Base-by-base conservation (phyloP, 2,888 invertebrate species). In the Habrosyne pyritoides region DNA sequence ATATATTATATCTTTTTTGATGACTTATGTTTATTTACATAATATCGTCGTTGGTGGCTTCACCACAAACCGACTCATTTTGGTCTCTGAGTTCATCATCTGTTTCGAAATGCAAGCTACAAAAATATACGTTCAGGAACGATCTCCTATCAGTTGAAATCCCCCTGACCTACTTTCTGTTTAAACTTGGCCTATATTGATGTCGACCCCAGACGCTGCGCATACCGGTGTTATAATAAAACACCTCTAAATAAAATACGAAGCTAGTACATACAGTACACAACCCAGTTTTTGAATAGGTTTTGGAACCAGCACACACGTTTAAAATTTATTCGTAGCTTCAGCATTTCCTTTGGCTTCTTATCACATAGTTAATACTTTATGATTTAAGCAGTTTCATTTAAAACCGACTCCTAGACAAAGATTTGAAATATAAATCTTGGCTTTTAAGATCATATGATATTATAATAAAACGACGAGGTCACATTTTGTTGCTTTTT, bases 141-240 rank as follows among this genome's bases (percentile, higher is more conserved):
- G 74, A 75, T 77, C 75, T 77, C 79, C 75, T 79, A 75, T 80
- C 83, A 78, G 81, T 79, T 79, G 60, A 73, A 76, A 75, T 85
- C 78, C 81, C 87, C 84, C 84, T 90, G 91, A 89, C 90, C 89
- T 63, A 89, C 63, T 81, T 90, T 70, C 56, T 1, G 62, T 62
- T 61, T 84, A 86, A 89, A 89, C 90, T 91, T 91, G 91, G 81
- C 89, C 89, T 64, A 86, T 82, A 81, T 89, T 71, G 69, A 54
- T 59, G 60, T 51, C 76, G 77, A 77, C 81, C 81, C 79, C 79
- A 75, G 77, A 71, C 70, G 63, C 61, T 66, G 56, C 59, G 60
- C 58, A 55, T 36, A 47, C 54, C 46, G 53, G 49, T 47, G 54
- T 50, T 65, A 58, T 68, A 64, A 64, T 71, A 61, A 69, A 71